A percentile compares a stretch with the other conserved stretches of the same genome.
Conservation (phyloP, 2,888 invertebrate genomes). For the Chrysina gloriosa region DNA sequence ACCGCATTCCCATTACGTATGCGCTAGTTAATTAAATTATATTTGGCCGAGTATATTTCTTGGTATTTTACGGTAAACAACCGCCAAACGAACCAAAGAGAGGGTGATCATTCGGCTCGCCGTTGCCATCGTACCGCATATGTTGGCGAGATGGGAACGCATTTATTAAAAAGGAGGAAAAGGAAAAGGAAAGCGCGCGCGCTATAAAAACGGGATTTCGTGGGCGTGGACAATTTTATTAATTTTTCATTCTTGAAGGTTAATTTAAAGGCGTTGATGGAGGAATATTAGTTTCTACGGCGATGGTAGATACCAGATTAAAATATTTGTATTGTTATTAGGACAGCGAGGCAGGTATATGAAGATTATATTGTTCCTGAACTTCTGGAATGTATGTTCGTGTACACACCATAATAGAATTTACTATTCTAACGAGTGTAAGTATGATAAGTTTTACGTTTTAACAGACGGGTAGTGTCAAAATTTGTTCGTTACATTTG, state of each 20-base stretch:
- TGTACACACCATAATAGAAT: no score
- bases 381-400: no score
- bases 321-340: constrained; percentile 35
- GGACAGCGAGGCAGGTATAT: constrained; percentile 17
- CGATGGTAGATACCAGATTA: constrained; percentile 32
- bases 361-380: constrained; percentile 48
- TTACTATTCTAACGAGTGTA: no score
- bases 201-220: constrained; percentile 36
- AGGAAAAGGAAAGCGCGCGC: neutral
- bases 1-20: no score
- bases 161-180: constrained; percentile 3
- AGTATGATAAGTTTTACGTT: no score
- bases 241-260: constrained; percentile 50
- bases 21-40: no score
- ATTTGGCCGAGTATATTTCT: no score
- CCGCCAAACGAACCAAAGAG: neutral
- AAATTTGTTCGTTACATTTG: no score
- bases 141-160: neutral
- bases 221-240: constrained; percentile 46
- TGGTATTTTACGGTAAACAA: neutral
- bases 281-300: constrained; percentile 45
- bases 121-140: neutral
- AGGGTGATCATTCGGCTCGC: neutral
- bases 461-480: no score
- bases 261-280: constrained; percentile 54